Evolutionary conservation across 2,888 invertebrate species (phyloP).

Genomic region (Phalera bucephala): DNA sequence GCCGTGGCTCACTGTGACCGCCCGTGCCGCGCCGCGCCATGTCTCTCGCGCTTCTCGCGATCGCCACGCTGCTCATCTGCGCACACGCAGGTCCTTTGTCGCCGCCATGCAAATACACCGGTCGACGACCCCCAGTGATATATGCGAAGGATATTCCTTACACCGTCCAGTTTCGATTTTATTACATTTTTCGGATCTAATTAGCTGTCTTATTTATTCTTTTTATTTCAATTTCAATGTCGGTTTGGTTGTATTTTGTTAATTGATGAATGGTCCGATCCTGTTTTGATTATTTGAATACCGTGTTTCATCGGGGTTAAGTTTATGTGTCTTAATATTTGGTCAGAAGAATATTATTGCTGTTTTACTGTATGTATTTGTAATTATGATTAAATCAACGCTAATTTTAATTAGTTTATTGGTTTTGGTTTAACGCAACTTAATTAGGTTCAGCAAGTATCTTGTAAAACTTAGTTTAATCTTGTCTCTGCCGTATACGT

Average conservation of each 20-base stretch:
- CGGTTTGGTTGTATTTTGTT: conserved; percentile 5
- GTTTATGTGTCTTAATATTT: conserved; percentile 11
- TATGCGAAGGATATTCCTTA: conserved; percentile 39
- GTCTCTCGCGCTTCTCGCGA: conserved; percentile 36
- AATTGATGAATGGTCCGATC: conserved; percentile 4
- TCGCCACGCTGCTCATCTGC: conserved; percentile 40
- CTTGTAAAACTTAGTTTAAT: too few species aligned
- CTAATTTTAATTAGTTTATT: too few species aligned
- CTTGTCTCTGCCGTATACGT: too few species aligned
- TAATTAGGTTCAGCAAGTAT: too few species aligned
- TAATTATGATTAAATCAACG: too few species aligned
- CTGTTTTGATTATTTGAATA: conserved; percentile 5
- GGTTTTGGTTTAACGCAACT: too few species aligned
- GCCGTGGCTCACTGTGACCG: conserved; percentile 31
- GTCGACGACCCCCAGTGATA: conserved; percentile 69
- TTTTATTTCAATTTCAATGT: neutral
- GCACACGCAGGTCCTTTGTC: conserved; percentile 47
- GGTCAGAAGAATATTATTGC: neutral
- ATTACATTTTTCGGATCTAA: conserved; percentile 20
- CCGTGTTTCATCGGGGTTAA: conserved; percentile 8
- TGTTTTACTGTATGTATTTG: conserved; percentile 5
- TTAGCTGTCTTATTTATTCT: neutral
- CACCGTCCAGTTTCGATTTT: conserved; percentile 31
- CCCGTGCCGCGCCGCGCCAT: conserved; percentile 30
- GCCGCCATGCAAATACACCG: conserved; percentile 57